These are phyloP conservation scores for Seriola rivoliana DNA, from an alignment of 2,113 vertebrate genomes.

Conservation along the genomic window DNA sequence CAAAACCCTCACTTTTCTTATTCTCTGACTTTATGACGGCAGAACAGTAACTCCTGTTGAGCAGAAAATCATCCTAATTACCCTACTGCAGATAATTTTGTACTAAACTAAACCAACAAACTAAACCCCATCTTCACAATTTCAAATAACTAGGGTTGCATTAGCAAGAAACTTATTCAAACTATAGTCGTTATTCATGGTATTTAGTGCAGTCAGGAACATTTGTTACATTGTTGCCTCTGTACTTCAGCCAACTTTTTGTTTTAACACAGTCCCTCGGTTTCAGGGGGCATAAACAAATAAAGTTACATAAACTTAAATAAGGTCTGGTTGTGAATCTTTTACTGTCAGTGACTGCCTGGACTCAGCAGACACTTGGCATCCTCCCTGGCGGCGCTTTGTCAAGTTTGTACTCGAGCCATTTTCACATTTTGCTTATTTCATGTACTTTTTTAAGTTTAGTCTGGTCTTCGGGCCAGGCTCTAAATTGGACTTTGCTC, in stretches of 20 bases:
- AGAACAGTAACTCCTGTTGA: not conserved
- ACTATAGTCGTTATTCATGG: not conserved
- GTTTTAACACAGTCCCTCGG: not conserved
- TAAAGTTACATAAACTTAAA: not conserved
- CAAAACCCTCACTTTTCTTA: conserved; percentile 1
- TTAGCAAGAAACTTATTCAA: not conserved
- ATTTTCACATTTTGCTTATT: conserved; percentile 3
- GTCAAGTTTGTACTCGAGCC: conserved; percentile 10
- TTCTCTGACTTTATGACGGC: not conserved
- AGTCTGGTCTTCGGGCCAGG: not conserved
- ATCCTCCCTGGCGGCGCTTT: not conserved
- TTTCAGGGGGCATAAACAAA: conserved; percentile 4
- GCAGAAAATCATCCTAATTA: not conserved
- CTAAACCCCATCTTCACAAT: not conserved
- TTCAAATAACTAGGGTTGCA: conserved; percentile 1
- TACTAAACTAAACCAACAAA: not conserved
- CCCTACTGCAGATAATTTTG: not conserved
- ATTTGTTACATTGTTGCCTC: not conserved
- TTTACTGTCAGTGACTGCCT: not conserved
- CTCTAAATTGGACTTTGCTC: too few relatives aligned
- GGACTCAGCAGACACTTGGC: conserved; percentile 24
- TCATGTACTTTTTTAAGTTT: not conserved
- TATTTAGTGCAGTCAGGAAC: not conserved
- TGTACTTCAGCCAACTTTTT: not conserved
- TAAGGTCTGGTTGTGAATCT: not conserved